These are phyloP conservation scores for Mesaphorura yosii DNA, from an alignment of 1,140 invertebrate species.

Conservation along the genomic window DNA sequence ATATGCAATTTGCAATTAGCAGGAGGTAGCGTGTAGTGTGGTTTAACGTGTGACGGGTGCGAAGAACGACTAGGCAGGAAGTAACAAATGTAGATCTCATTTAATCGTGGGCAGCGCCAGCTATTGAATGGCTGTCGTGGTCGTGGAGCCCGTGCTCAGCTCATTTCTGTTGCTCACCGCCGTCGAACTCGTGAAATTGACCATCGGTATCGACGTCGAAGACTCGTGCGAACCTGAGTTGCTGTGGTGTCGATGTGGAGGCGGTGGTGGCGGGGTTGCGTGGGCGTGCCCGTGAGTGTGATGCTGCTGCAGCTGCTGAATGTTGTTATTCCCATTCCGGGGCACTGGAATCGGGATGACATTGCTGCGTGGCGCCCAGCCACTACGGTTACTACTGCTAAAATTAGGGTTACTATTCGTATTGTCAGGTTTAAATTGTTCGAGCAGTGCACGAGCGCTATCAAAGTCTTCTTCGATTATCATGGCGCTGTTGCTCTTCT, in stretches of 20 bases:
- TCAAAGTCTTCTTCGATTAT: slow-evolving; percentile 24
- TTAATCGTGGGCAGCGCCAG: no score
- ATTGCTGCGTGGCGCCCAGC: not conserved
- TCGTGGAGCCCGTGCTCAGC: not conserved
- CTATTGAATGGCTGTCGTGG: not conserved
- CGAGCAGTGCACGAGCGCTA: slow-evolving; percentile 20
- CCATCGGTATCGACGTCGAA: not conserved
- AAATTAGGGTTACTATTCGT: not conserved
- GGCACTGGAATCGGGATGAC: slow-evolving; percentile 10
- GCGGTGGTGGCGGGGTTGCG: not conserved
- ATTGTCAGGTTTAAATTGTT: not conserved
- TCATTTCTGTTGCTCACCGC: not conserved
- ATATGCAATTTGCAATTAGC: no score
- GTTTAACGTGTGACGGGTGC: no score
- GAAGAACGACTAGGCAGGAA: no score
- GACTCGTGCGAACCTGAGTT: no score
- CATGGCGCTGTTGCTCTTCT: not conserved
- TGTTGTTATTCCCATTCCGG: slow-evolving; percentile 29
- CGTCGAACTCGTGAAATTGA: not conserved
- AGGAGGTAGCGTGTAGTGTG: no score
- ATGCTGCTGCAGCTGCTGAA: no score
- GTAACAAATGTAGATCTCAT: no score
- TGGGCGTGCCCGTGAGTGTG: not conserved
- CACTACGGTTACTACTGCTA: not conserved
- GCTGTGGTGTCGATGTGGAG: no score